These are phyloP conservation scores for Pterostichus niger DNA, from an alignment of 2,888 invertebrate genomes.

Conservation along the genomic window DNA sequence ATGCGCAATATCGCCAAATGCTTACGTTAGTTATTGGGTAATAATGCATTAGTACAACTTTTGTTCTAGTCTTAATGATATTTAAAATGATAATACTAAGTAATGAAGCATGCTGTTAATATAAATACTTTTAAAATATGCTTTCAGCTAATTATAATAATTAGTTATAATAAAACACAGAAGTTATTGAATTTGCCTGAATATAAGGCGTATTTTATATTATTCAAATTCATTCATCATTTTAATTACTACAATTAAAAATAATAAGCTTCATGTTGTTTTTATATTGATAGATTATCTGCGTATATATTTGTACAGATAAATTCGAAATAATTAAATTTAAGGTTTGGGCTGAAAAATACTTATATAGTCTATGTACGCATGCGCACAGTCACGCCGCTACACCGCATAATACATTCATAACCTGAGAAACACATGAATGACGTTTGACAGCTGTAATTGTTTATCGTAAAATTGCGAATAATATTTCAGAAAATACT, in stretches of 20 bases:
- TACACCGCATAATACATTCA: conserved; percentile 5
- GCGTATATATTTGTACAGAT: no score
- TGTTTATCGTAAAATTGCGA: conserved; percentile 50
- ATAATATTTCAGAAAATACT: background rate
- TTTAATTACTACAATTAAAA: no score
- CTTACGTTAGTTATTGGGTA: conserved; percentile 11
- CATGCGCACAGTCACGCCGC: background rate
- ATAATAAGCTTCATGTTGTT: no score
- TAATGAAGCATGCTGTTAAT: background rate
- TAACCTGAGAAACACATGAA: conserved; percentile 57
- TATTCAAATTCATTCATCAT: background rate
- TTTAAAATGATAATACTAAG: background rate
- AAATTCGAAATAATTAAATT: no score
- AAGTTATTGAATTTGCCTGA: background rate
- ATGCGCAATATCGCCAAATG: conserved; percentile 31
- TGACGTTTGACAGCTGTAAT: conserved; percentile 66
- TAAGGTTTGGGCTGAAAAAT: no score
- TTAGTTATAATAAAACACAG: background rate
- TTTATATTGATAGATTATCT: no score
- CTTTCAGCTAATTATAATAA: no score
- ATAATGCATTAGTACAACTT: conserved; percentile 18
- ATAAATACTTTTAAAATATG: no score
- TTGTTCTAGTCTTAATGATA: background rate
- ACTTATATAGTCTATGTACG: background rate
- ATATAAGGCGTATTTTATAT: background rate